Conservation (phyloP, 2,113 vertebrate species). For the Tetraodon nigroviridis region DNA sequence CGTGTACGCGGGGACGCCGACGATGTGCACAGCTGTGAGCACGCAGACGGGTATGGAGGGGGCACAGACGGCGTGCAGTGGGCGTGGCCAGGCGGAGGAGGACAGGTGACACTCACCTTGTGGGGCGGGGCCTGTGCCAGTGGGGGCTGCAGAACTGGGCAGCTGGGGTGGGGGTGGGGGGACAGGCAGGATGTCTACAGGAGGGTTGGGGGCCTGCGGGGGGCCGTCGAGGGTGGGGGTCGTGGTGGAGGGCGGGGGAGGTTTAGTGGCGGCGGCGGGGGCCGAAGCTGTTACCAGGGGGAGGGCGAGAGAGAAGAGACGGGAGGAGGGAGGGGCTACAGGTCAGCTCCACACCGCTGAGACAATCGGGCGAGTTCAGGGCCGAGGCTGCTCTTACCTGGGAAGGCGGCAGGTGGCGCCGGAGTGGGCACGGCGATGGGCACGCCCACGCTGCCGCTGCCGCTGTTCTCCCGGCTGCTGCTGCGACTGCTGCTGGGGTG, state of each 20-base stretch:
- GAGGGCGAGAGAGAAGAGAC: slow-evolving; percentile 24
- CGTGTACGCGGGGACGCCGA: too few relatives aligned
- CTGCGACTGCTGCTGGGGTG: slow-evolving; percentile 98
- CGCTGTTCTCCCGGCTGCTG: slow-evolving; percentile 99
- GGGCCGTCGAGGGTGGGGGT: slow-evolving; percentile 70
- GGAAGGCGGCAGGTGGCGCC: slow-evolving; percentile 91
- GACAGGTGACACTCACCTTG: slow-evolving; percentile 86
- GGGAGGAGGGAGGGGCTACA: slow-evolving; percentile 25
- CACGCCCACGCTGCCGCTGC: slow-evolving; percentile 95
- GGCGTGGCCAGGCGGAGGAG: slow-evolving; percentile 4
- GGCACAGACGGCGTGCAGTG: slow-evolving; percentile 1
- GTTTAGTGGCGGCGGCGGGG: slow-evolving; percentile 75
- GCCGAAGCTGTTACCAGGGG: slow-evolving; percentile 76
- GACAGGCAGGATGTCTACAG: slow-evolving; percentile 84
- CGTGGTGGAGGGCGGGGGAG: slow-evolving; percentile 75
- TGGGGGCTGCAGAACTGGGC: slow-evolving; percentile 80
- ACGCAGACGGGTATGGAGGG: too few relatives aligned
- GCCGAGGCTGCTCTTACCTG: slow-evolving; percentile 77
- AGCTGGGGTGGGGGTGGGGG: slow-evolving; percentile 91
- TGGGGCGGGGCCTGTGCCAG: slow-evolving; percentile 83
- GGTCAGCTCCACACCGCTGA: slow-evolving; percentile 7
- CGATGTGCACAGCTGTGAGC: too few relatives aligned
- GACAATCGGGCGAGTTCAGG: slow-evolving; percentile 30
- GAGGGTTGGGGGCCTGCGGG: slow-evolving; percentile 57
- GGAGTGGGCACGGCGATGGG: slow-evolving; percentile 96